Conservation (phyloP, 1,140 invertebrate genomes). For the Solen grandis region DNA sequence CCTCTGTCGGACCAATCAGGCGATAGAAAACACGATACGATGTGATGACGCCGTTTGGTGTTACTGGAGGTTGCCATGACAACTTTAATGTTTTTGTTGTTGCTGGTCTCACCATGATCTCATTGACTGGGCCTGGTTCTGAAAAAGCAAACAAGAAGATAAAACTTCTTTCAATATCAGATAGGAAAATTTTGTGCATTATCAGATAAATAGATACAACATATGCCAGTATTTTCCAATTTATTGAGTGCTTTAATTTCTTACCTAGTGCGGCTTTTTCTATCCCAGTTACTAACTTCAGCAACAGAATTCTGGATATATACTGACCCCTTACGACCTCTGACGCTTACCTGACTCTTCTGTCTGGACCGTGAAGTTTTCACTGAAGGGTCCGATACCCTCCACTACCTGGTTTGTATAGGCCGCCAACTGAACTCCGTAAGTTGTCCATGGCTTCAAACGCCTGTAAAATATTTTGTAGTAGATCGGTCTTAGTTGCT, state of each 20-base stretch:
- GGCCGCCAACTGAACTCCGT: slow-evolving; percentile 31
- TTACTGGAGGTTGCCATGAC: slow-evolving; percentile 43
- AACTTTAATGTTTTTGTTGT: slow-evolving; percentile 12
- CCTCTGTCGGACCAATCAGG: slow-evolving; percentile 31
- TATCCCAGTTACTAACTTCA: too few relatives aligned
- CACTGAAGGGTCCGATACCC: slow-evolving; percentile 40
- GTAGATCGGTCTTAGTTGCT: too few relatives aligned
- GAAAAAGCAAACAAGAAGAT: background rate
- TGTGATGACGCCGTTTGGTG: slow-evolving; percentile 42
- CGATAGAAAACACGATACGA: slow-evolving; percentile 23
- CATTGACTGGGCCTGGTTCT: slow-evolving; percentile 31
- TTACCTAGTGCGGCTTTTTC: background rate
- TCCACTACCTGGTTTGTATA: slow-evolving; percentile 33
- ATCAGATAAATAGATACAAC: background rate
- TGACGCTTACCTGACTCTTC: slow-evolving; percentile 34
- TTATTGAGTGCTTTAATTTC: background rate
- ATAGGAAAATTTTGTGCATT: background rate
- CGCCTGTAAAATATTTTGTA: slow-evolving; percentile 12
- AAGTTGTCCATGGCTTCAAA: slow-evolving; percentile 31
- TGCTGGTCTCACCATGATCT: background rate
- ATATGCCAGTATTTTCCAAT: background rate
- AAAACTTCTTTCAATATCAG: background rate
- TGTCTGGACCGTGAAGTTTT: slow-evolving; percentile 19
- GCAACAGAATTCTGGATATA: too few relatives aligned
- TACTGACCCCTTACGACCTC: too few relatives aligned